Evolutionary conservation across 2,888 invertebrate genomes (phyloP).

Genomic region (Lithophane ornitopus): DNA sequence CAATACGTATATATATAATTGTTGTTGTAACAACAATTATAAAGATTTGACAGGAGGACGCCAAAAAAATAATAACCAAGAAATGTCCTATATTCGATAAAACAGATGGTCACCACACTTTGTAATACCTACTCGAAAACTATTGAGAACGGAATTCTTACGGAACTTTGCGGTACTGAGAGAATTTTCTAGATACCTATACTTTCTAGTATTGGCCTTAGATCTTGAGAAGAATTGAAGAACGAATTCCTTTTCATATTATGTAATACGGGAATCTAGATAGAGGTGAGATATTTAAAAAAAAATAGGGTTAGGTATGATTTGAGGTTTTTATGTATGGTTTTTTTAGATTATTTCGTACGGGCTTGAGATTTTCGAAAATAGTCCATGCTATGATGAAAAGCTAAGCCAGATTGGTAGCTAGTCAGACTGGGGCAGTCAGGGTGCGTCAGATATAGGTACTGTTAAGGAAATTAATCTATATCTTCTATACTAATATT

Average conservation of each 20-base stretch:
- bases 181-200: conserved; percentile 14
- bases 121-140: conserved; percentile 44
- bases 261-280: neutral
- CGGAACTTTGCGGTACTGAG: conserved; percentile 26
- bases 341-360: too few species aligned
- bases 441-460: too few species aligned
- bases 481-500: too few species aligned
- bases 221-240: neutral
- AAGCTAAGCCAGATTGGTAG: too few species aligned
- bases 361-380: too few species aligned
- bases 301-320: too few species aligned
- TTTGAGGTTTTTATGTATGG: too few species aligned
- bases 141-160: conserved; percentile 52
- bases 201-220: conserved; percentile 13
- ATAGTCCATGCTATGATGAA: too few species aligned
- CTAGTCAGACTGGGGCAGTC: too few species aligned
- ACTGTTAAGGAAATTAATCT: too few species aligned
- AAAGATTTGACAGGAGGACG: neutral
- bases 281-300: neutral
- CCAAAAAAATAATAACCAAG: neutral
- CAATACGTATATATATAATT: too few species aligned
- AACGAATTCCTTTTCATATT: conserved; percentile 1
- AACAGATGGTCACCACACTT: conserved; percentile 11
- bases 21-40: too few species aligned
- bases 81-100: neutral